phyloP scores from a whole-genome alignment of 2,888 invertebrate species.

The Bellardia pandia region DNA sequence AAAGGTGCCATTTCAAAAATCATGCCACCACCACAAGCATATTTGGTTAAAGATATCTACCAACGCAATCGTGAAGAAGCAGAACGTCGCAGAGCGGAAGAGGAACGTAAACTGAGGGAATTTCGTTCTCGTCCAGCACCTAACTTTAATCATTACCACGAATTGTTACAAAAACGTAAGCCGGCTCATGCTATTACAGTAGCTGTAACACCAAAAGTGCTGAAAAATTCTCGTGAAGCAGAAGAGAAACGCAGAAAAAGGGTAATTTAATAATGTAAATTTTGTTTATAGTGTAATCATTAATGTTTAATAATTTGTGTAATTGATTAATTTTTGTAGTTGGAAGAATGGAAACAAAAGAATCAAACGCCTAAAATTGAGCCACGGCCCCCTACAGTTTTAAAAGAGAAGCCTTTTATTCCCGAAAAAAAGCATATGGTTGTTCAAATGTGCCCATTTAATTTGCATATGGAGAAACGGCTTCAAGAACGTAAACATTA shows the following conservation, averaged over 20 bases:
- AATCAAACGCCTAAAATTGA: conserved; percentile 74
- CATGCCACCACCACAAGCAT: conserved; percentile 76
- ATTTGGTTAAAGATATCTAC: conserved; percentile 79
- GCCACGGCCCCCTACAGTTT: conserved; percentile 73
- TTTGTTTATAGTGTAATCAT: no score
- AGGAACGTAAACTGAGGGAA: conserved; percentile 80
- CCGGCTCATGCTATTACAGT: conserved; percentile 77
- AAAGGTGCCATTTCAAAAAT: conserved; percentile 60
- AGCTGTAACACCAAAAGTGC: conserved; percentile 79
- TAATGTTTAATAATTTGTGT: no score
- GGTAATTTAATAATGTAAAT: conserved; percentile 70
- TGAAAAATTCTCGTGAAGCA: conserved; percentile 78
- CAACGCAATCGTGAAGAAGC: conserved; percentile 78
- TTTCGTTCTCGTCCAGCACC: conserved; percentile 82
- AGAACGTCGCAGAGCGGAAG: conserved; percentile 76
- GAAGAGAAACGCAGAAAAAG: conserved; percentile 75
- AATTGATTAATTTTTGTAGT: conserved; percentile 68
- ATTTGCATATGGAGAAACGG: conserved; percentile 80
- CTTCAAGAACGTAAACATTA: conserved; percentile 80
- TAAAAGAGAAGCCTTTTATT: conserved; percentile 77
- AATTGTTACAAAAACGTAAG: conserved; percentile 69
- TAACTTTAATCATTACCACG: conserved; percentile 77
- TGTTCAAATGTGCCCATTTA: conserved; percentile 78
- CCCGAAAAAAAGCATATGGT: conserved; percentile 75
- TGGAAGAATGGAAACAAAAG: conserved; percentile 76